phyloP scores from a whole-genome alignment of 2,113 vertebrate species.

The Leptosomus discolor region DNA sequence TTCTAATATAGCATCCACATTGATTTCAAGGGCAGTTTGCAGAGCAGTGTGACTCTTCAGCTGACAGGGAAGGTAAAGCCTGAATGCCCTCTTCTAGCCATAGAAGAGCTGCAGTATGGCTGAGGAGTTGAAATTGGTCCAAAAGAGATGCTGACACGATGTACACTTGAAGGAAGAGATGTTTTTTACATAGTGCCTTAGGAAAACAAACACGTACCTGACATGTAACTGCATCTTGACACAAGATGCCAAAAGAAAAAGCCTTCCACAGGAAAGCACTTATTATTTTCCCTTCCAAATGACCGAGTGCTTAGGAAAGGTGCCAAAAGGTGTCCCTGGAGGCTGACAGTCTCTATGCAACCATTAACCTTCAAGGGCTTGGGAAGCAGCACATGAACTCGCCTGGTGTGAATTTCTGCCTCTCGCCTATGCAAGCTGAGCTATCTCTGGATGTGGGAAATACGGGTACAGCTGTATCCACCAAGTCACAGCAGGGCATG shows the following conservation, averaged over 20 bases:
- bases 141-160: background rate
- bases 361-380: background rate
- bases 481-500: background rate
- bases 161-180: background rate
- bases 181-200: background rate
- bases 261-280: background rate
- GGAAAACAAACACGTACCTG: background rate
- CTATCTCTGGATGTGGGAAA: background rate
- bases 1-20: background rate
- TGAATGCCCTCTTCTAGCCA: background rate
- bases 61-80: conserved; percentile 39
- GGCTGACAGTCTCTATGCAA: background rate
- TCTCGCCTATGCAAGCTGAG: rapidly evolving
- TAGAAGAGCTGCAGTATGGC: background rate
- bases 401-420: background rate
- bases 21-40: conserved; percentile 50
- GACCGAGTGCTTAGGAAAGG: background rate
- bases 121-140: background rate
- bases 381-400: background rate
- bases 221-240: background rate
- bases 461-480: background rate
- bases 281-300: conserved; percentile 26
- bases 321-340: background rate
- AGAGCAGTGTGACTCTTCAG: background rate
- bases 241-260: background rate